These are phyloP conservation scores for Leuctra nigra DNA, from an alignment of 2,888 invertebrate genomes.

Conservation along the genomic window DNA sequence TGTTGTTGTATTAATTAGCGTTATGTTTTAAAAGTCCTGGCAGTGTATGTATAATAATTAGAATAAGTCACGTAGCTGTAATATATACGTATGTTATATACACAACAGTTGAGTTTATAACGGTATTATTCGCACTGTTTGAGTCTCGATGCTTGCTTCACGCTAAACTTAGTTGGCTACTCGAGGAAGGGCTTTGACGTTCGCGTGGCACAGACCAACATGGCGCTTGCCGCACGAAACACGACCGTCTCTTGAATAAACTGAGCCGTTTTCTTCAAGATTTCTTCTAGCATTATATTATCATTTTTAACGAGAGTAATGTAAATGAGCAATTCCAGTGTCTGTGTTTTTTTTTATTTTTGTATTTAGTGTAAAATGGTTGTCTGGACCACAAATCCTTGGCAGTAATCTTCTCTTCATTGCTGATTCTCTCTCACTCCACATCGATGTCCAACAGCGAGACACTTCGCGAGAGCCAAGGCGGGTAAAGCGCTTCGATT, in stretches of 20 bases:
- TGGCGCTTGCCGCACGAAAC: neutral
- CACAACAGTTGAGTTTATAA: constrained; percentile 18
- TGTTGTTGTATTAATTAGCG: constrained; percentile 12
- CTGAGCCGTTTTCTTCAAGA: constrained; percentile 18
- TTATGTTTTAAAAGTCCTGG: constrained; percentile 28
- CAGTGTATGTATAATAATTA: constrained; percentile 29
- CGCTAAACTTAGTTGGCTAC: neutral
- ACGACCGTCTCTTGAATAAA: constrained; percentile 11
- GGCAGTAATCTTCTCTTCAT: no score
- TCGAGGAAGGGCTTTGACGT: neutral
- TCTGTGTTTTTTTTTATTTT: neutral
- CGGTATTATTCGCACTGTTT: neutral
- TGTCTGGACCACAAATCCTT: neutral
- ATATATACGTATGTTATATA: constrained; percentile 24
- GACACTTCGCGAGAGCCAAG: no score
- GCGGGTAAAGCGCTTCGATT: no score
- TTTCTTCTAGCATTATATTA: no score
- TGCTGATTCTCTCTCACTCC: constrained; percentile 15
- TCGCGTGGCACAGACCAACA: neutral
- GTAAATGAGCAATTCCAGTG: constrained; percentile 1
- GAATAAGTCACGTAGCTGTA: constrained; percentile 29
- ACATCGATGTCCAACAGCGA: constrained; percentile 5
- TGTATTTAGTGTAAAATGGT: neutral
- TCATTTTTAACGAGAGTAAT: neutral
- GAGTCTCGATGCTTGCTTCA: constrained; percentile 11